Evolutionary conservation across 2,888 invertebrate genomes (phyloP).

Genomic region (Axea sp.): DNA sequence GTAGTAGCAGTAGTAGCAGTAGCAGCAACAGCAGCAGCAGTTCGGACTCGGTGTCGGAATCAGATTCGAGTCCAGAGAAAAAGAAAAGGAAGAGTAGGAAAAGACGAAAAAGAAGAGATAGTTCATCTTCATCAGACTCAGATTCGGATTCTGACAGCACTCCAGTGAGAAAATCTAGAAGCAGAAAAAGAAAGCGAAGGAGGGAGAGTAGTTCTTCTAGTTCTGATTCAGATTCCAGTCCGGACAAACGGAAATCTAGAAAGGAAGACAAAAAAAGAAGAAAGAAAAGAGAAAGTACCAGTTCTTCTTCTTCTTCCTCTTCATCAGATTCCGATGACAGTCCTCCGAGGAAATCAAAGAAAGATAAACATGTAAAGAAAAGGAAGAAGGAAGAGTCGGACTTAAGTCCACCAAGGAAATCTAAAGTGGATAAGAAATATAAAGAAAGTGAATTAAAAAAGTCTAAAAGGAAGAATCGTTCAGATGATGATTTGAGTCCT

Average conservation of each 20-base stretch:
- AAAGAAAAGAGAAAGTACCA: conserved; percentile 1
- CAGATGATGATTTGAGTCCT: conserved; percentile 67
- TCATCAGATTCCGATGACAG: conserved; percentile 69
- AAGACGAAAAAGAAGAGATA: conserved; percentile 17
- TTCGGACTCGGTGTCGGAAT: conserved; percentile 54
- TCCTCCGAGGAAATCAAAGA: conserved; percentile 57
- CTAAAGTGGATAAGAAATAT: conserved; percentile 8
- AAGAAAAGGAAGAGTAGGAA: conserved; percentile 58
- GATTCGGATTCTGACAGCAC: conserved; percentile 49
- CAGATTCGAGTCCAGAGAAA: conserved; percentile 71
- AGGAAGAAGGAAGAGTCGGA: conserved; percentile 67
- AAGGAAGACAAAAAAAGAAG: conserved; percentile 19
- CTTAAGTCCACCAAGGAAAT: conserved; percentile 55
- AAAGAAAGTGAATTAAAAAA: conserved; percentile 22
- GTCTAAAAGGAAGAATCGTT: conserved; percentile 65
- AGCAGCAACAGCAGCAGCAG: conserved; percentile 35
- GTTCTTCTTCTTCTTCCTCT: conserved; percentile 20
- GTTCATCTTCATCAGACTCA: conserved; percentile 26
- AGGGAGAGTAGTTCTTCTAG: conserved; percentile 67
- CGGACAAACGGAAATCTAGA: conserved; percentile 61
- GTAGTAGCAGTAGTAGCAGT: conserved; percentile 33
- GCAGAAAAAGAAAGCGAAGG: conserved; percentile 32
- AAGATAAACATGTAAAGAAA: conserved; percentile 23
- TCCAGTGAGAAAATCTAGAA: conserved; percentile 25
- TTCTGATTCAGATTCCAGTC: conserved; percentile 72